Conservation (phyloP, 2,888 invertebrate genomes). For the Trichacis sp. region DNA sequence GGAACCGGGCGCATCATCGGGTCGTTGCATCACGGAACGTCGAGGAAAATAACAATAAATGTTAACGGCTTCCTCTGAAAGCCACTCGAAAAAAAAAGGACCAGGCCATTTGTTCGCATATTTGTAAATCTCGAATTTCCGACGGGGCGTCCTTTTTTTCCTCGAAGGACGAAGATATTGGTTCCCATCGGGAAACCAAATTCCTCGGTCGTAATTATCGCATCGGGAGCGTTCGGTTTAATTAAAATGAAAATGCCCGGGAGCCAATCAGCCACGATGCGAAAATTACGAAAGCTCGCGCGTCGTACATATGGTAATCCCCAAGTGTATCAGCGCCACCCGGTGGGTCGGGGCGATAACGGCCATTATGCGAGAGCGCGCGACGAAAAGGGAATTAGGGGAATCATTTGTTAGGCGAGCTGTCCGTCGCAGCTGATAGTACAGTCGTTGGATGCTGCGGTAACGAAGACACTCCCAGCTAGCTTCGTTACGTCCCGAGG, state of each 20-base stretch:
- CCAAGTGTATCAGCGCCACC: conserved; percentile 57
- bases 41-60: conserved; percentile 1
- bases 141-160: too few relatives aligned
- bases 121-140: too few relatives aligned
- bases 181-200: too few relatives aligned
- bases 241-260: conserved; percentile 19
- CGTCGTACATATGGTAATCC: conserved; percentile 66
- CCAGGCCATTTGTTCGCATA: too few relatives aligned
- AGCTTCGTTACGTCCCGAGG: conserved; percentile 34
- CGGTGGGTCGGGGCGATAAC: conserved; percentile 61
- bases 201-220: too few relatives aligned
- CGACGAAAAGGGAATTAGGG: conserved; percentile 66
- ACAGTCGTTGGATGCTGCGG: conserved; percentile 52
- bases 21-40: conserved; percentile 13
- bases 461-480: conserved; percentile 47
- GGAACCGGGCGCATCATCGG: conserved; percentile 23
- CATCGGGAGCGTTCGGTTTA: neutral
- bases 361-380: conserved; percentile 63
- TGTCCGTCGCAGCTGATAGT: conserved; percentile 66
- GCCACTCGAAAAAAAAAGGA: too few relatives aligned
- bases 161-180: too few relatives aligned
- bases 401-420: conserved; percentile 66
- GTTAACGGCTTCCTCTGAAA: too few relatives aligned
- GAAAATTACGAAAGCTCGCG: conserved; percentile 40
- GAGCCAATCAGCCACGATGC: conserved; percentile 39